phyloP scores from a whole-genome alignment of 2,797 vertebrate species.

The Atherinosoma microstoma region DNA sequence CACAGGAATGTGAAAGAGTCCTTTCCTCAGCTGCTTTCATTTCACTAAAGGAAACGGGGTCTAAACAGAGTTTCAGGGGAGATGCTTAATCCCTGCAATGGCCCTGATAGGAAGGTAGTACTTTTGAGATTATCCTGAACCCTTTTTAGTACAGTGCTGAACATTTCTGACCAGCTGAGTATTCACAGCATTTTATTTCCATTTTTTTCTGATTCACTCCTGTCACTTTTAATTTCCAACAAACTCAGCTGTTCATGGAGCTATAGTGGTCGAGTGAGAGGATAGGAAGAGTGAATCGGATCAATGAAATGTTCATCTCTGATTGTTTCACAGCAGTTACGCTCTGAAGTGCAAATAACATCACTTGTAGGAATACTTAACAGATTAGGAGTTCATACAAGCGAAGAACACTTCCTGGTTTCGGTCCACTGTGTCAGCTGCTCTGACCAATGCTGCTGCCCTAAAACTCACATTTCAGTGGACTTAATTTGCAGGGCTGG shows the following conservation, averaged over 20 bases:
- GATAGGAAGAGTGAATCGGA: background rate
- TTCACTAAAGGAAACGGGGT: background rate
- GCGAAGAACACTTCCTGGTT: background rate
- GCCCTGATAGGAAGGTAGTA: background rate
- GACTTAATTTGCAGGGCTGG: background rate
- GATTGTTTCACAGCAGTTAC: background rate
- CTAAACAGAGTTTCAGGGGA: background rate
- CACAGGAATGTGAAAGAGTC: background rate
- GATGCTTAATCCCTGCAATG: background rate
- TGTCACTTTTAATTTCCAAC: background rate
- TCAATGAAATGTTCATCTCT: background rate
- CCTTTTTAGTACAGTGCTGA: no score
- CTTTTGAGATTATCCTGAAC: no score
- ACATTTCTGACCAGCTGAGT: background rate
- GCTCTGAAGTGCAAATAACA: no score
- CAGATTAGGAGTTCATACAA: background rate
- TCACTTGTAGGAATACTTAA: background rate
- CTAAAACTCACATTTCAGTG: background rate
- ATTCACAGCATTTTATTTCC: background rate
- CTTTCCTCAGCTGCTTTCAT: background rate
- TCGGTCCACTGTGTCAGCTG: background rate
- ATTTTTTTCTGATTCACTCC: background rate
- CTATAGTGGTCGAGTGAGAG: background rate
- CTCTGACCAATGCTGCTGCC: background rate
- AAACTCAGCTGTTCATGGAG: background rate